Base-by-base conservation (phyloP, 30 jellyfish, hydroid and myxozoan species). In the Catostylus mosaicus region DNA sequence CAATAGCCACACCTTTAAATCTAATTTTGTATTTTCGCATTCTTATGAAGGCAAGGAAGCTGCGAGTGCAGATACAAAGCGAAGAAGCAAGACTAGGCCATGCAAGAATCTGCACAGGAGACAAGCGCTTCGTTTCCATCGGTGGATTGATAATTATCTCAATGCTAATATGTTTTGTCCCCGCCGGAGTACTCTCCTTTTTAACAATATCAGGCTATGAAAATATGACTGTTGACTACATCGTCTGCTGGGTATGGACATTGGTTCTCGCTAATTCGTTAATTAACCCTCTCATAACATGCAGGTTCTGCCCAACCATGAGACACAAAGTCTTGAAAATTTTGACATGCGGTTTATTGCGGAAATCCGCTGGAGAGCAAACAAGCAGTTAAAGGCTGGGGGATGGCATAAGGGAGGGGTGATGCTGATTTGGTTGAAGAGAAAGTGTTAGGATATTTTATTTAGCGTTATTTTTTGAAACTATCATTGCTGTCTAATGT, bases 181-280 rank as follows among this genome's bases (percentile, higher is more conserved):
- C 92, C 2, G 38, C 75, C 5, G 52, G 75, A 2, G 20, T 59
- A 1, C 22, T 40, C 64, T 10, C 9, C 9, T 22, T 27, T 1
- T 4, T 54, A 31, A 23, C 27, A 3, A 0, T 32, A n/a, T 36
- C 63, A 6, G 80, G 72, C 8, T 33, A 40, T 23, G 14, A 45
- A 8, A 9, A 34, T 46, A 14, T 9, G 16, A 40, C 57, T 37
- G 22, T 31, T 1, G 64, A 54, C 38, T 47, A 35, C 24, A 14
- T 51, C 33, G 5, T 52, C 27, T 82, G 86, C 75, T 69, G 86
- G 85, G 72, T 26, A 31, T 82, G 85, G 92, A 60, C 76, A 0
- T 73, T 82, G 31, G 54, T 66, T 1, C 23, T 34, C 35, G 56
- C 63, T 33, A 82, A 71, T 43, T 71, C 92, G 24, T 67, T 82